Base-by-base conservation (phyloP, 2,113 vertebrate genomes). In the Polypterus senegalus region DNA sequence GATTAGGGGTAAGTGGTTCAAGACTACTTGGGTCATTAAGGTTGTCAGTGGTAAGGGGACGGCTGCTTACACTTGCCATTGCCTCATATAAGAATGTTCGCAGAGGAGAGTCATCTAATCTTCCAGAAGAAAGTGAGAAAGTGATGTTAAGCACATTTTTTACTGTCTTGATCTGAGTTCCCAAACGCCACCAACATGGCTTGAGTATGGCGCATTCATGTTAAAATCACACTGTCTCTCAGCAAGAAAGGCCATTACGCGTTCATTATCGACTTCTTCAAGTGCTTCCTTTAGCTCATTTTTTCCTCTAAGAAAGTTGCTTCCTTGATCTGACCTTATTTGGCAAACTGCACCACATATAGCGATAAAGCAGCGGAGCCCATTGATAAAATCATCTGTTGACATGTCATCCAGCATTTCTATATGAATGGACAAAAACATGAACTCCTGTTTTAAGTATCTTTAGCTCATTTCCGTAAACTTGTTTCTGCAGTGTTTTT, bases 381-480 rank as follows among this genome's bases (percentile, higher is more conserved):
- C 67, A 57, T 68, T 71, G 0, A 68, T 71, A 7, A 73, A 61
- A 4, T 59, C 4, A 3, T 71, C 62, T 2, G 64, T 70, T 0
- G 71, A 62, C 54, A 76, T 9, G 46, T 5, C 49, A 7, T 69
- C 65, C 0, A 70, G 5, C 63, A 74, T 70, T 5, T 74, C 66
- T 4, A 66, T 59, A 4, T 70, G 70, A 3, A 69, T 43, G 0
- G 69, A 60, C 27, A 27, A 27, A 27, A 27, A 27, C 27, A 27
- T 64, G 44, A 3, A 8, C 5, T 48, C 7, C 11, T 4, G 61
- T 5, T 3, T 45, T 5, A 4, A 4, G 55, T 4, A 58, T 59
- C 46, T 10, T 68, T 7, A 49, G 7, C 9, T 67, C 49, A 6
- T 54, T 47, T 9, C 48, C 9, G 7, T 59, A 66, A n/a, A 9